A percentile compares a stretch with the other conserved stretches of the same genome.
phyloP scores from a whole-genome alignment of 1,140 invertebrate species.

The Pollicipes pollicipes region DNA sequence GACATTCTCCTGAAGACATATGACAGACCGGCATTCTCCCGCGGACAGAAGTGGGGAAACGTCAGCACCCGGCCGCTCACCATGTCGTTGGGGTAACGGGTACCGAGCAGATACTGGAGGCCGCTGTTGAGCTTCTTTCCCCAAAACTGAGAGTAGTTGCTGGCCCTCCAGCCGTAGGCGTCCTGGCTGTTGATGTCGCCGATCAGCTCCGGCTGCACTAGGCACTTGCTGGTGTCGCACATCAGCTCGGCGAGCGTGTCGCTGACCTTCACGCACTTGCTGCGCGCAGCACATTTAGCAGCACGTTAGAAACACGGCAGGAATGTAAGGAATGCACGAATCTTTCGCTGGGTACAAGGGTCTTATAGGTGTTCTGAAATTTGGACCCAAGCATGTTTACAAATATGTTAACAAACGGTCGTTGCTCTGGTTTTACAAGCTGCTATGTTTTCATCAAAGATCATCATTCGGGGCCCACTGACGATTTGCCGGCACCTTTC shows the following conservation, averaged over 20 bases:
- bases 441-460: no score
- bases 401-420: no score
- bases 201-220: constrained; percentile 49
- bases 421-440: no score
- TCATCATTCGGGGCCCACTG: no score
- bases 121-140: constrained; percentile 63
- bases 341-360: no score
- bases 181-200: constrained; percentile 39
- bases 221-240: constrained; percentile 52
- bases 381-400: no score
- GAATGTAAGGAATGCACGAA: no score
- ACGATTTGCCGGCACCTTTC: no score
- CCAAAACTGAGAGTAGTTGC: constrained; percentile 66
- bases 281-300: not conserved
- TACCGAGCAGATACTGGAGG: constrained; percentile 49
- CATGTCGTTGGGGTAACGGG: constrained; percentile 35
- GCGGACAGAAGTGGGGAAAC: not conserved
- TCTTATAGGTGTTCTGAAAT: no score
- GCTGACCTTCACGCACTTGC: not conserved
- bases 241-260: constrained; percentile 14
- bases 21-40: not conserved
- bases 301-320: no score
- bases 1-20: not conserved
- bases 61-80: constrained; percentile 21
- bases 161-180: constrained; percentile 45